These are phyloP conservation scores for Pasiphila rectangulata DNA, from an alignment of 2,888 invertebrate species.

Conservation along the genomic window DNA sequence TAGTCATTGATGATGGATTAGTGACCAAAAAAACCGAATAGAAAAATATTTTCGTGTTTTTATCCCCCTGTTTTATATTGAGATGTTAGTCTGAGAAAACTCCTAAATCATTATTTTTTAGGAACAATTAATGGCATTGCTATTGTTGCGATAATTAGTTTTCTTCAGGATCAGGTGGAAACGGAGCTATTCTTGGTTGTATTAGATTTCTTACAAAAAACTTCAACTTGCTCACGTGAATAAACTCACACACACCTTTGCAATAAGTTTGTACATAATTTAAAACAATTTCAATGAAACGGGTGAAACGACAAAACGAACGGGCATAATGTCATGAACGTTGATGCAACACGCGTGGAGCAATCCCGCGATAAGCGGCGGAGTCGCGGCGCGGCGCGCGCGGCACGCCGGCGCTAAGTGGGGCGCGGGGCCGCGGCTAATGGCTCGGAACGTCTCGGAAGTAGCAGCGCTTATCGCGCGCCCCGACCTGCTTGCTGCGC, in stretches of 20 bases:
- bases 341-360: constrained; percentile 25
- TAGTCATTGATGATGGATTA: too few relatives aligned
- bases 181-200: too few relatives aligned
- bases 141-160: too few relatives aligned
- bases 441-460: constrained; percentile 72
- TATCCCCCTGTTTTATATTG: too few relatives aligned
- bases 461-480: constrained; percentile 54
- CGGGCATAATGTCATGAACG: constrained; percentile 12
- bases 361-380: constrained; percentile 29
- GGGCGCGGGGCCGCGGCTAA: constrained; percentile 56
- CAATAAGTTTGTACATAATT: background rate
- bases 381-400: background rate
- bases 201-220: constrained; percentile 10
- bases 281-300: constrained; percentile 11
- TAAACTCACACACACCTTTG: background rate
- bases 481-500: constrained; percentile 49
- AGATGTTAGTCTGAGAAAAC: too few relatives aligned
- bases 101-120: too few relatives aligned
- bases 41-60: too few relatives aligned
- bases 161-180: too few relatives aligned
- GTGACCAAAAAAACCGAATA: too few relatives aligned
- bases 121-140: too few relatives aligned
- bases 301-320: constrained; percentile 10
- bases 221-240: constrained; percentile 15
- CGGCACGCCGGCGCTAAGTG: constrained; percentile 34